A percentile compares a stretch with the other conserved stretches of the same genome.
Conservation (phyloP, 2,113 vertebrate species). For the Picathartes gymnocephalus region DNA sequence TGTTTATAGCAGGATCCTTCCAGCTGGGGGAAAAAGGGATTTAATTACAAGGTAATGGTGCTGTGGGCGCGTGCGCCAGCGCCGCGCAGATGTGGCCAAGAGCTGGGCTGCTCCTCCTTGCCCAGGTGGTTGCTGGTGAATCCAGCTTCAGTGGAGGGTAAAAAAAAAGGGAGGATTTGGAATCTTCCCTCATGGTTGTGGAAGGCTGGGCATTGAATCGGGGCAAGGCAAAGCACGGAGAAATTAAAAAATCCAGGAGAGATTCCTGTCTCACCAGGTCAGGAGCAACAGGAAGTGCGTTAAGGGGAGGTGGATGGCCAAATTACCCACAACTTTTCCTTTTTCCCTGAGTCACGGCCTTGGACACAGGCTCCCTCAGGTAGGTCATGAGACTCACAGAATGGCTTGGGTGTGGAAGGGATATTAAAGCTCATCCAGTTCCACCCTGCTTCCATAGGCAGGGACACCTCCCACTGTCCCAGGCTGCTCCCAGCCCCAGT, state of each 20-base stretch:
- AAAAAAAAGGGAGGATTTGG: background rate
- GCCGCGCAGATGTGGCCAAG: background rate
- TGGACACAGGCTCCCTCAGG: background rate
- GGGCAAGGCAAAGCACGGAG: background rate
- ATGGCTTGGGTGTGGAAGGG: background rate
- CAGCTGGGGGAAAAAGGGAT: background rate
- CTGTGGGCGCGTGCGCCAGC: background rate
- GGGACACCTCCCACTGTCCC: background rate
- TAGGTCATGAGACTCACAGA: background rate
- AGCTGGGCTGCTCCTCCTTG: background rate
- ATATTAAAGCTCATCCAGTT: background rate
- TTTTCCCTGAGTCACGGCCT: background rate
- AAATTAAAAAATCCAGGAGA: background rate
- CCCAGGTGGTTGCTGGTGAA: background rate
- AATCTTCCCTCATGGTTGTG: rapidly evolving
- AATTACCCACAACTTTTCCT: background rate
- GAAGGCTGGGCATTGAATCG: background rate
- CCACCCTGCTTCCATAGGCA: background rate
- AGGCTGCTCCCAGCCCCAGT: rapidly evolving
- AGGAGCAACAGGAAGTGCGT: background rate
- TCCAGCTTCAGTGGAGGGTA: background rate
- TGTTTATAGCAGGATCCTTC: slow-evolving; percentile 32
- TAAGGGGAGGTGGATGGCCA: background rate
- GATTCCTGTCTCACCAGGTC: too few relatives aligned
- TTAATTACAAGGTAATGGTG: slow-evolving; percentile 28